Evolutionary conservation across 1,140 invertebrate species (phyloP), one percentile per base, ranked within the genome.

Genomic region (Chrysomallon squamiferum): DNA sequence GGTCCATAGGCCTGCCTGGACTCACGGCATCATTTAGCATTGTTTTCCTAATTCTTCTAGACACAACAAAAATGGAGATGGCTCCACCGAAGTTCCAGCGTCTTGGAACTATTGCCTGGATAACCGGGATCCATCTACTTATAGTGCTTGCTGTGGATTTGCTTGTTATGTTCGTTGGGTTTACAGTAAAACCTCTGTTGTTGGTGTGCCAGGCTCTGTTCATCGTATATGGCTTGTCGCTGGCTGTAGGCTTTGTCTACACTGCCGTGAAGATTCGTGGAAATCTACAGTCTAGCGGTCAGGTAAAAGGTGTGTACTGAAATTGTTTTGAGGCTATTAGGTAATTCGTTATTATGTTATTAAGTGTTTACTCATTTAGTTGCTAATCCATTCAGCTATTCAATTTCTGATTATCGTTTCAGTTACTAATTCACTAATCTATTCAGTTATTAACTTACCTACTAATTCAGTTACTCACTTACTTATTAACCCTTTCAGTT

Each of bases 1-100:
- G 73, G 73, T 73, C 71, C 29, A 9, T 73, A 22, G 65, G 63
- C 18, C 38, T 70, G n/a, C 73, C 73, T 7, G 66, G 66, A 30
- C 47, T 75, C 6, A 68, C 68, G 3, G 66, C 73, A n/a, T 64
- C 73, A 2, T 70, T 75, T 57, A 73, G 71, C 47, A 59, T 75
- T 0, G 67, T 75, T n/a, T 59, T 75, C 18, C 56, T 75, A 33
- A 70, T 69, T 13, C 62, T 75, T 20, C 59, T 75, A 27, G 73
- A 75, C 57, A 73, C 73, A 1, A 75, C 73, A 7, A 72, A 65
- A 57, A 69, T 75, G 71, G 59, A 62, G 30, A 59, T 75, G 18
- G 73, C 65, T 22, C 70, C 70, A 7, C 73, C 73, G 18, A 59
- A 59, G 32, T 75, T 75, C 43, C 73, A 75, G 60, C 72, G 66